Evolutionary conservation across 2,113 vertebrate genomes (phyloP).

Genomic region (Prionailurus viverrinus): DNA sequence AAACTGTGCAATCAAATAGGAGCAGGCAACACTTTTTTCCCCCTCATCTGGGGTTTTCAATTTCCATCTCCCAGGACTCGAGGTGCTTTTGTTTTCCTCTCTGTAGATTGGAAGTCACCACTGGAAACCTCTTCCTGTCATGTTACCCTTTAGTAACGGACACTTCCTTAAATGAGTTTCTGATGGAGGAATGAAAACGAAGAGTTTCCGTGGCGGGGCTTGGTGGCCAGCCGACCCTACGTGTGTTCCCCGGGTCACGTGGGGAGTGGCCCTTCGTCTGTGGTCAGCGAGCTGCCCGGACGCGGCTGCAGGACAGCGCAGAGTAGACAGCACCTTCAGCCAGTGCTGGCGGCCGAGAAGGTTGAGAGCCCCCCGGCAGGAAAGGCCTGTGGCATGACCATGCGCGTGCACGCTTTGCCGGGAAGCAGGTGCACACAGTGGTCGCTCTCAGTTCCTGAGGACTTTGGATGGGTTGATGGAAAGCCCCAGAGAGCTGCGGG

Average conservation of each 20-base stretch:
- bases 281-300: accelerated
- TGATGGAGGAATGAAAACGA: background rate
- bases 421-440: background rate
- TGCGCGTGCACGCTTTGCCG: background rate
- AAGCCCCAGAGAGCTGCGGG: background rate
- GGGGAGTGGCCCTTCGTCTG: accelerated
- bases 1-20: background rate
- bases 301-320: background rate
- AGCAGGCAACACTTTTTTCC: too few relatives aligned
- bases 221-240: background rate
- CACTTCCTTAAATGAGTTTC: background rate
- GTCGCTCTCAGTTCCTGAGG: background rate
- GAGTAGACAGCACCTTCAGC: background rate
- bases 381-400: accelerated
- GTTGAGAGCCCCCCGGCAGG: background rate
- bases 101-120: background rate
- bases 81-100: accelerated
- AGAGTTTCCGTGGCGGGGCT: background rate
- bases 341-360: accelerated
- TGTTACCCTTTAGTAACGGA: background rate
- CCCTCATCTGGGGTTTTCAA: background rate
- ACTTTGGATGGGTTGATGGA: accelerated
- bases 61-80: background rate
- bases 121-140: background rate
- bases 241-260: accelerated